phyloP scores from a whole-genome alignment of 2,797 vertebrate genomes.

The Mus spretus region DNA sequence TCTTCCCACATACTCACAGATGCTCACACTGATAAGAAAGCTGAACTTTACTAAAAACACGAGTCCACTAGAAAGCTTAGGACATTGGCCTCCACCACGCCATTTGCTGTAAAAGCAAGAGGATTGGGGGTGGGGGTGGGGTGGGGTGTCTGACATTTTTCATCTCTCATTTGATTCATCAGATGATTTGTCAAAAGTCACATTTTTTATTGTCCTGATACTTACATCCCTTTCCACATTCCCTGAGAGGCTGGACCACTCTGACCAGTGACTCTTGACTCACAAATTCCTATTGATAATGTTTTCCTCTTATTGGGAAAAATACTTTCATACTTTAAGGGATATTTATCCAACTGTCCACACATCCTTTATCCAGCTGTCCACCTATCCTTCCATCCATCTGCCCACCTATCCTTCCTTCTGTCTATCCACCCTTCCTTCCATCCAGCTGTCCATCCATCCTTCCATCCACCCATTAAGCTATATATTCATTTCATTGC shows the following conservation, averaged over 20 bases:
- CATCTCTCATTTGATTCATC: not conserved
- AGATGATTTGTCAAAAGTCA: not conserved
- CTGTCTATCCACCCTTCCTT: not conserved
- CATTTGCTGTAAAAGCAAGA: not conserved
- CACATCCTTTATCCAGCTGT: too few relatives aligned
- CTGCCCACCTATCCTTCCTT: not conserved
- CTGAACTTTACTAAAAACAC: not conserved
- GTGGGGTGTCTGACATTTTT: not conserved
- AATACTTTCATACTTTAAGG: constrained; percentile 8
- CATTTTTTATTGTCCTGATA: not conserved
- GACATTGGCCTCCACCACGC: not conserved
- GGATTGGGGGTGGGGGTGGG: not conserved
- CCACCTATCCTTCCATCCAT: not conserved
- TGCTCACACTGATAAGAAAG: not conserved
- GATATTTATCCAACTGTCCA: not conserved
- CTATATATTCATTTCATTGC: not conserved
- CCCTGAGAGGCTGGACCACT: not conserved
- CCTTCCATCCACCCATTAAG: too few relatives aligned
- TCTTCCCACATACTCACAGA: not conserved
- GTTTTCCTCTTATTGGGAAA: not conserved
- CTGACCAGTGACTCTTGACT: not conserved
- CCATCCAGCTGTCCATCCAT: too few relatives aligned
- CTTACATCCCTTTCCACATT: not conserved
- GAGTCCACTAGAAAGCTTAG: not conserved
- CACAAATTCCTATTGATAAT: not conserved